phyloP scores from a whole-genome alignment of 2,113 vertebrate genomes.

The Copsychus sechellarum region DNA sequence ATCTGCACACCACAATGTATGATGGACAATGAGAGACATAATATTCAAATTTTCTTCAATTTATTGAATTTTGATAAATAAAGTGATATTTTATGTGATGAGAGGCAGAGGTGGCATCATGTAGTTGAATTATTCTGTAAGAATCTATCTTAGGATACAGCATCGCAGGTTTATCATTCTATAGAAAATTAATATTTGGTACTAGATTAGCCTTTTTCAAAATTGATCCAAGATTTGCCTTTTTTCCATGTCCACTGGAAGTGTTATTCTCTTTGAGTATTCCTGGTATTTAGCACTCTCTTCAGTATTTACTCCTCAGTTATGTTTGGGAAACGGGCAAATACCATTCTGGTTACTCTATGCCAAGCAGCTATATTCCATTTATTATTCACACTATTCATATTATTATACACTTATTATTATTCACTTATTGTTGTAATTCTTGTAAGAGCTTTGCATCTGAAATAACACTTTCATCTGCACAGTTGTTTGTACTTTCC shows the following conservation, averaged over 20 bases:
- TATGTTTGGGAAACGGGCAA: background rate
- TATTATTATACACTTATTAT: too few relatives aligned
- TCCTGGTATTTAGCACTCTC: background rate
- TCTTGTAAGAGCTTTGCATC: background rate
- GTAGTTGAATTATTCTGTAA: background rate
- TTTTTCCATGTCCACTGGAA: background rate
- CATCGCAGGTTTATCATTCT: background rate
- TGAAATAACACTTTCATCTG: background rate
- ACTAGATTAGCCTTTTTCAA: background rate
- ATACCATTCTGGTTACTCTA: background rate
- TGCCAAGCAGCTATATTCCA: background rate
- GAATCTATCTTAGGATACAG: background rate
- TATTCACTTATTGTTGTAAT: too few relatives aligned
- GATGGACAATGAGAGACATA: background rate
- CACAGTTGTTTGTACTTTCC: background rate
- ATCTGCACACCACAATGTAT: background rate
- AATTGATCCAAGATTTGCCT: background rate
- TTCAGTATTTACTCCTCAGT: background rate
- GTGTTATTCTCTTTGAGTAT: background rate
- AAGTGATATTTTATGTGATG: background rate
- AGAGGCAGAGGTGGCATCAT: background rate
- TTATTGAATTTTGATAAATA: background rate
- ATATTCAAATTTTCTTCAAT: background rate
- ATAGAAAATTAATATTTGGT: background rate
- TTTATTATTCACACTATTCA: too few relatives aligned